Evolutionary conservation across 2,797 vertebrate genomes (phyloP).

Genomic region (Galago senegalensis): DNA sequence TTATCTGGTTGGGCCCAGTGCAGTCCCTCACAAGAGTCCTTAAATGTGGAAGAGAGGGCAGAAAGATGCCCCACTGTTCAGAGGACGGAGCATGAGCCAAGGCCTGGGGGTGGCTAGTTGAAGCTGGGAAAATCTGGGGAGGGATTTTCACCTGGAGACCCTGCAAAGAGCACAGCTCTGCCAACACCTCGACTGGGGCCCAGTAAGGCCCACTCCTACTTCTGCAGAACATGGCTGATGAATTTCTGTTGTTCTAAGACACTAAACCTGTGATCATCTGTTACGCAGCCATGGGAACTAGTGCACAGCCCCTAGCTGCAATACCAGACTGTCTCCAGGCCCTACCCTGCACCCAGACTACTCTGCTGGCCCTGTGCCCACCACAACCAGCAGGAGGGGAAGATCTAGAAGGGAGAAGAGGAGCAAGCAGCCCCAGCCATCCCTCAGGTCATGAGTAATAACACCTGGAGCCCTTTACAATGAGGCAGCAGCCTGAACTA

Average conservation of each 20-base stretch:
- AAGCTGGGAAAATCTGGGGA: not conserved
- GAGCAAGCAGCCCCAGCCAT: too few relatives aligned
- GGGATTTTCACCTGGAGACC: too few relatives aligned
- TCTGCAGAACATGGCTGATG: fast-evolving
- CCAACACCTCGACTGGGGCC: fast-evolving
- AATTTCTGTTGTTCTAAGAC: too few relatives aligned
- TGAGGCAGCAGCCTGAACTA: too few relatives aligned
- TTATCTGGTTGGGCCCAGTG: not conserved
- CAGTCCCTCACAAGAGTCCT: not conserved
- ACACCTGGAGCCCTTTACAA: too few relatives aligned
- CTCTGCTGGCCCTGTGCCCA: not conserved
- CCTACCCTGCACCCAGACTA: too few relatives aligned
- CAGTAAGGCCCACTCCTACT: fast-evolving
- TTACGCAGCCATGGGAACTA: not conserved
- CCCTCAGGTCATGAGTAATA: too few relatives aligned
- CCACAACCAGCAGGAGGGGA: not conserved
- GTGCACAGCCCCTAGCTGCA: not conserved
- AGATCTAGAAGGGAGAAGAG: too few relatives aligned
- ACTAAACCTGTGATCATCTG: not conserved
- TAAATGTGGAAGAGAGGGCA: not conserved
- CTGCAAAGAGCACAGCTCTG: not conserved
- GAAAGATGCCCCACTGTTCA: fast-evolving
- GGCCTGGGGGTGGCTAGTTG: not conserved
- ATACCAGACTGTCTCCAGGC: not conserved
- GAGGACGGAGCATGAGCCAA: not conserved